These are phyloP conservation scores for Ricordea florida DNA, from an alignment of 92 coral and sea anemone genomes.

Conservation along the genomic window DNA sequence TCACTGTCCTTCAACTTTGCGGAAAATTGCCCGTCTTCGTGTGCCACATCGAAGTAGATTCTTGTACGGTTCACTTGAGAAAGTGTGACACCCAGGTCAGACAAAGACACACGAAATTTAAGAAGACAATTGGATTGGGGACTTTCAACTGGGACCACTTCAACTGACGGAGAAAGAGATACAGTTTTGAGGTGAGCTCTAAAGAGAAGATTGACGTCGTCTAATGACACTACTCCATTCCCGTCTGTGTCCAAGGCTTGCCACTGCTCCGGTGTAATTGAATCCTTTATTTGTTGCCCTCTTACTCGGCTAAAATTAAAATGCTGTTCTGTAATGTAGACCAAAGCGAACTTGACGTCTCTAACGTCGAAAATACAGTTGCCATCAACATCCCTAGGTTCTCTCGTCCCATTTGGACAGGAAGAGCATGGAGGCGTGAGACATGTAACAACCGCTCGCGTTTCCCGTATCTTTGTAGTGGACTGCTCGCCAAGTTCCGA, in stretches of 20 bases:
- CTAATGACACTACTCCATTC: slow-evolving; percentile 32
- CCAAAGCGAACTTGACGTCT: slow-evolving; percentile 47
- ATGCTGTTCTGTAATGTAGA: slow-evolving; percentile 50
- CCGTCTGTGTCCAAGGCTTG: slow-evolving; percentile 56
- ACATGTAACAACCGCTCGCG: slow-evolving; percentile 35
- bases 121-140: slow-evolving; percentile 50
- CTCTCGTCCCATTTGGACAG: slow-evolving; percentile 29
- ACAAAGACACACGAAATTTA: slow-evolving; percentile 27
- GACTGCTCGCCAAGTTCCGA: not conserved
- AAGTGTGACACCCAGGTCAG: slow-evolving; percentile 20
- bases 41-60: slow-evolving; percentile 38
- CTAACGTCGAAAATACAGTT: slow-evolving; percentile 58
- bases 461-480: not conserved
- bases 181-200: slow-evolving; percentile 13
- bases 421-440: slow-evolving; percentile 38
- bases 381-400: slow-evolving; percentile 56
- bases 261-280: slow-evolving; percentile 28
- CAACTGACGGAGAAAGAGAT: slow-evolving; percentile 26
- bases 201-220: slow-evolving; percentile 46
- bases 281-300: slow-evolving; percentile 44
- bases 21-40: not conserved
- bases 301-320: slow-evolving; percentile 52
- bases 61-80: not conserved
- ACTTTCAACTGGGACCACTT: slow-evolving; percentile 50
- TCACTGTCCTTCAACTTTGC: slow-evolving; percentile 2